phyloP scores from a whole-genome alignment of 2,113 vertebrate species.

The Chaetodon auriga region DNA sequence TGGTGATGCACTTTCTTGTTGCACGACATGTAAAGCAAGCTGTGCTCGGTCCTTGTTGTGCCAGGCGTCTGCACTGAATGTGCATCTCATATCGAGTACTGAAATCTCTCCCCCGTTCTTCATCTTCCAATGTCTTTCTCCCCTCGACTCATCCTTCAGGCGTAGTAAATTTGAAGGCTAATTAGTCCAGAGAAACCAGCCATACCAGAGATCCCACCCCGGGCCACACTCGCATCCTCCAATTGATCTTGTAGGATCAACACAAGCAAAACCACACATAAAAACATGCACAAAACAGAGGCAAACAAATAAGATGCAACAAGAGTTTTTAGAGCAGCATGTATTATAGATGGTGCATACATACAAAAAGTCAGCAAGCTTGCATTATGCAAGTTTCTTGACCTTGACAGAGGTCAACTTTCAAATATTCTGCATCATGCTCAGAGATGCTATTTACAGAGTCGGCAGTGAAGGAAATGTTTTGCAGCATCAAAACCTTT shows the following conservation, averaged over 20 bases:
- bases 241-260: conserved; percentile 54
- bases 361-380: conserved; percentile 42
- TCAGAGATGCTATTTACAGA: conserved; percentile 49
- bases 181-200: conserved; percentile 76
- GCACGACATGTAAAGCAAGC: conserved; percentile 41
- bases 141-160: conserved; percentile 56
- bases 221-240: conserved; percentile 48
- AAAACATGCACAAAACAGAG: conserved; percentile 8
- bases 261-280: conserved; percentile 21
- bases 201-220: conserved; percentile 55
- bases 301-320: conserved; percentile 56
- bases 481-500: conserved; percentile 51
- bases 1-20: conserved; percentile 33
- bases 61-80: conserved; percentile 34
- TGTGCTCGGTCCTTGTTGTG: conserved; percentile 28
- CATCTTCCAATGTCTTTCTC: conserved; percentile 36
- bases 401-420: conserved; percentile 64
- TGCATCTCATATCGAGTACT: conserved; percentile 45
- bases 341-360: conserved; percentile 47
- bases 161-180: conserved; percentile 62
- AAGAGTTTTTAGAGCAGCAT: conserved; percentile 55
- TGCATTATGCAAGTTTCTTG: conserved; percentile 43
- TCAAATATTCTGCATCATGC: conserved; percentile 42
- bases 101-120: conserved; percentile 43
- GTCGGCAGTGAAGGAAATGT: conserved; percentile 20